Evolutionary conservation across 2,797 vertebrate species (phyloP).

Genomic region (Triplophysa bombifrons): DNA sequence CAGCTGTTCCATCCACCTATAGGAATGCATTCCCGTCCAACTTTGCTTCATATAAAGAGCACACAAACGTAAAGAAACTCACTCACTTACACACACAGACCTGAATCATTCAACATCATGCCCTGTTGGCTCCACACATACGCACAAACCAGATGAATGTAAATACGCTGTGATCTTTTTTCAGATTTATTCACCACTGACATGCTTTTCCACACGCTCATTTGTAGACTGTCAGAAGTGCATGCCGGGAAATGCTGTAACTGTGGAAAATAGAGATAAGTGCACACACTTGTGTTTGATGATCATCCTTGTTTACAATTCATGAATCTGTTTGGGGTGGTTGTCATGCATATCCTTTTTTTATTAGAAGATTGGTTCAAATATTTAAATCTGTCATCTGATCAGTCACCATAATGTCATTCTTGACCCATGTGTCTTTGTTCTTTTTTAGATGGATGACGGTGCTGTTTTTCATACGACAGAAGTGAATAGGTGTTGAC

Average conservation of each 20-base stretch:
- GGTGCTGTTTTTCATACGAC: not conserved
- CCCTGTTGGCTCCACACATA: conserved; percentile 10
- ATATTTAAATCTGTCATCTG: not conserved
- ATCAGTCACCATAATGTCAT: not conserved
- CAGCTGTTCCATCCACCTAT: conserved; percentile 52
- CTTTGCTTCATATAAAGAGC: conserved; percentile 26
- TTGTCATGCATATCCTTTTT: not conserved
- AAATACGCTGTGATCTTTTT: conserved; percentile 42
- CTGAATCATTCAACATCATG: conserved; percentile 28
- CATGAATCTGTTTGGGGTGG: conserved; percentile 1
- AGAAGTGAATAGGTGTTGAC: not conserved
- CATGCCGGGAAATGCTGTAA: conserved; percentile 35
- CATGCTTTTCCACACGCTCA: conserved; percentile 43
- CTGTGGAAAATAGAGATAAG: conserved; percentile 38
- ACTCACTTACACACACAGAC: conserved; percentile 34
- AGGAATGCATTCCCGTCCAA: conserved; percentile 18
- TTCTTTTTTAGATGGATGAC: too few species aligned
- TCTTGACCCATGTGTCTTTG: not conserved
- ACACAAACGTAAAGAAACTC: not conserved
- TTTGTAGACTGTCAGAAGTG: conserved; percentile 44
- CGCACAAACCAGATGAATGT: conserved; percentile 23
- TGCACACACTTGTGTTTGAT: conserved; percentile 14
- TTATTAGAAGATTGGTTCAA: not conserved
- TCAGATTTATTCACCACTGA: conserved; percentile 44
- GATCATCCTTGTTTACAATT: conserved; percentile 13